Base-by-base conservation (phyloP, 2,113 vertebrate species). In the Dicerorhinus sumatrensis region DNA sequence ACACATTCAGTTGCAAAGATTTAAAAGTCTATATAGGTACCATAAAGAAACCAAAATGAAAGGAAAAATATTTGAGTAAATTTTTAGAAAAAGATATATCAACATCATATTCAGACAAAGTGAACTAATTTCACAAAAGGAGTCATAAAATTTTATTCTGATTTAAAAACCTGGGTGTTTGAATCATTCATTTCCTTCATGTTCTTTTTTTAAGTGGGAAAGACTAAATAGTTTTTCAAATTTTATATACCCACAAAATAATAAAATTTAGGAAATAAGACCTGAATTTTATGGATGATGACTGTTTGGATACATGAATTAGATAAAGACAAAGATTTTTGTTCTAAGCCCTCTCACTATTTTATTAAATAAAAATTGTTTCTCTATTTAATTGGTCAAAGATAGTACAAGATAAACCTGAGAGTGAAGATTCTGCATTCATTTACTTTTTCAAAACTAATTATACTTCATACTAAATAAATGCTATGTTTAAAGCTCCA, bases 261-360 rank as follows among this genome's bases (percentile, higher is more conserved):
- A 77, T 29, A 82, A 16, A 33, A 58, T 92, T 91, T 94, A 39
- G 46, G n/a, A 93, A 80, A 39, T 60, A 92, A 89, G 14, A 87
- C 31, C 10, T 87, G 3, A 88, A 27, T 82, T 29, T 94, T 79
- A 60, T 18, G 5, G 8, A 72, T 58, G 16, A 36, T 62, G 62
- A 33, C 20, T 90, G 16, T 33, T 92, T 65, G 10, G 5, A 60
- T n/a, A n/a, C 23, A 13, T 46, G 5, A 62, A 73, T n/a, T n/a
- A 42, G 17, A 56, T 36, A n/a, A 81, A 46, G 7, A 73, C 1
- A 75, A 69, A 51, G 7, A 77, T 20, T 90, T 25, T 73, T 89
- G 3, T 29, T 89, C 27, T 65, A 60, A 62, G 27, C 10, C 4
- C 69, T 27, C 36, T 23, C 17, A 36, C 62, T 29, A 90, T 80